A percentile compares a stretch with the other conserved stretches of the same genome.
These are phyloP conservation scores for Oriolus oriolus DNA, from an alignment of 2,113 vertebrate species.

Conservation along the genomic window DNA sequence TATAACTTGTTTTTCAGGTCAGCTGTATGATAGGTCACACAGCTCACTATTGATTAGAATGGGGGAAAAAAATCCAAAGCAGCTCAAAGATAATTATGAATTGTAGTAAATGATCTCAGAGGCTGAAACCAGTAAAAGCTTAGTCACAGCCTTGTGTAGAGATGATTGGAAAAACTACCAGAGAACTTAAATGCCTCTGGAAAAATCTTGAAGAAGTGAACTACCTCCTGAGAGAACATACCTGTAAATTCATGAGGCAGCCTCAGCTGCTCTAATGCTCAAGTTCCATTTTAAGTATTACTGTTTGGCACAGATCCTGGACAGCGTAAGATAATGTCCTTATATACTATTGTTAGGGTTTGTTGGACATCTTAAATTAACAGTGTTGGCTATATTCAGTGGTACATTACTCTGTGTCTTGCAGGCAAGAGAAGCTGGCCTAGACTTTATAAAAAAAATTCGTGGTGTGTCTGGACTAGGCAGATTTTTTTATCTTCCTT, in stretches of 20 bases:
- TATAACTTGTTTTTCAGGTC: not conserved
- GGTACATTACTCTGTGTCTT: not conserved
- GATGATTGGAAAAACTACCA: not conserved
- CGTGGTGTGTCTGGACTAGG: not conserved
- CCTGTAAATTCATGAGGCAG: not conserved
- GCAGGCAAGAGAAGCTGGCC: not conserved
- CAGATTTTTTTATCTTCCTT: not conserved
- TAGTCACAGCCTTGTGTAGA: not conserved
- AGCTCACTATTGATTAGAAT: not conserved
- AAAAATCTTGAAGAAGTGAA: not conserved
- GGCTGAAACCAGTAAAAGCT: not conserved
- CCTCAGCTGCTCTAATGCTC: not conserved
- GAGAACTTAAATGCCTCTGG: not conserved
- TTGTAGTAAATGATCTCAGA: not conserved
- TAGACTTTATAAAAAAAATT: not conserved
- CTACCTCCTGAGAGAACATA: not conserved
- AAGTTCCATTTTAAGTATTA: not conserved
- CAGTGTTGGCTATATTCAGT: not conserved
- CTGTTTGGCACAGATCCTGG: not conserved
- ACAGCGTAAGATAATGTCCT: not conserved
- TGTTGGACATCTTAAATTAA: not conserved
- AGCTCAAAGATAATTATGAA: accelerated
- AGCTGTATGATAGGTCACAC: not conserved
- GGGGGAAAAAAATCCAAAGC: not conserved
- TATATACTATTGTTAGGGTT: not conserved